These are phyloP conservation scores for Lottia scabra DNA, from an alignment of 2,888 invertebrate genomes.

Conservation along the genomic window DNA sequence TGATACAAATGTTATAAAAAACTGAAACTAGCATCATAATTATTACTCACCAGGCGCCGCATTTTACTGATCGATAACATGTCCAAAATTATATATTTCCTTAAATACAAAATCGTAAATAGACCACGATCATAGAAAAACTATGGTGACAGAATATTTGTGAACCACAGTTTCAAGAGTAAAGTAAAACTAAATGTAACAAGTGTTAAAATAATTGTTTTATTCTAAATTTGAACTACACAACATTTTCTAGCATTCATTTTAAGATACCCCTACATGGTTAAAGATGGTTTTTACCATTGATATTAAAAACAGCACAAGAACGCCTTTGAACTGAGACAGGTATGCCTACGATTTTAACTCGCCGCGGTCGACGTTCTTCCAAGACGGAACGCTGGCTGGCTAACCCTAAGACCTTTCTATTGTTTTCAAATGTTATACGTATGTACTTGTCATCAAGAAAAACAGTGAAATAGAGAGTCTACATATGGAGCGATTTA, in stretches of 20 bases:
- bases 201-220: too few species aligned
- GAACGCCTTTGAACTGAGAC: conserved; percentile 17
- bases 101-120: too few species aligned
- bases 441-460: conserved; percentile 19
- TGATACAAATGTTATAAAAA: too few species aligned
- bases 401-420: conserved; percentile 14
- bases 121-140: too few species aligned
- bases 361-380: conserved; percentile 11
- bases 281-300: conserved; percentile 16
- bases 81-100: too few species aligned
- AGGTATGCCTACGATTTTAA: conserved; percentile 10
- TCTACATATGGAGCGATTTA: conserved; percentile 20
- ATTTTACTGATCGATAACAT: too few species aligned
- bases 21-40: too few species aligned
- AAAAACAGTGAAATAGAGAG: conserved; percentile 15
- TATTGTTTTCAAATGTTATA: conserved; percentile 20
- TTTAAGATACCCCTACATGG: conserved; percentile 10
- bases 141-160: too few species aligned
- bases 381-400: background rate
- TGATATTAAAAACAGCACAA: conserved; percentile 17
- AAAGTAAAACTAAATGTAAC: too few species aligned
- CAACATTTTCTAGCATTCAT: conserved; percentile 14
- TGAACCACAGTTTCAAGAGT: too few species aligned
- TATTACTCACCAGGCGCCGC: too few species aligned
- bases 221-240: too few species aligned